phyloP scores from a whole-genome alignment of 2,113 vertebrate species.

The Chaenogobius annularis region DNA sequence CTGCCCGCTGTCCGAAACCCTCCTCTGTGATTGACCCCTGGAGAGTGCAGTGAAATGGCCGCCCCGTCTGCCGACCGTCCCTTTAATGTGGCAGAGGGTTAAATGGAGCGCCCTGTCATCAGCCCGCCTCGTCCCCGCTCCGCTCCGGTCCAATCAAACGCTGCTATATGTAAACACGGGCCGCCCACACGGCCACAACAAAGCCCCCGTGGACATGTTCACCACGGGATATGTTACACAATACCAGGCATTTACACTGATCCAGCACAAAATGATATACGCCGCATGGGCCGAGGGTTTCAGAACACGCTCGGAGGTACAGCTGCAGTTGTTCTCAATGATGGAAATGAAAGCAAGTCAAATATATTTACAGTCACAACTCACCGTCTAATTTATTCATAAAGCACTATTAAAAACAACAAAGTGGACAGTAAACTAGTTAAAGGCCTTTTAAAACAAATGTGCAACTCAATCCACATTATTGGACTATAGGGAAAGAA shows the following conservation, averaged over 20 bases:
- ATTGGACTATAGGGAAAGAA: too few relatives aligned
- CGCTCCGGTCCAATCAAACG: conserved; percentile 62
- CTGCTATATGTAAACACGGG: conserved; percentile 53
- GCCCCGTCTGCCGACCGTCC: conserved; percentile 39
- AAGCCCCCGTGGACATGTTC: conserved; percentile 28
- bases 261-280: conserved; percentile 3
- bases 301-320: neutral
- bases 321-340: neutral
- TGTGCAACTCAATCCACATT: too few relatives aligned
- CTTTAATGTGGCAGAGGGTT: conserved; percentile 66
- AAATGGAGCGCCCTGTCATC: conserved; percentile 63
- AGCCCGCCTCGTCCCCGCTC: conserved; percentile 46
- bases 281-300: neutral
- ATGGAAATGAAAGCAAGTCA: too few relatives aligned
- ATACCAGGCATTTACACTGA: conserved; percentile 24
- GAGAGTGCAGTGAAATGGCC: conserved; percentile 64
- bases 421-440: too few relatives aligned
- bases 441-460: too few relatives aligned
- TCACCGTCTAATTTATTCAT: too few relatives aligned
- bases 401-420: too few relatives aligned
- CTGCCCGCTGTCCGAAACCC: conserved; percentile 45
- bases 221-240: conserved; percentile 15
- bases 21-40: conserved; percentile 64
- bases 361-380: too few relatives aligned
- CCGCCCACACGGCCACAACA: conserved; percentile 52